Conservation (phyloP, 1,140 invertebrate genomes). For the Holotrichia oblita region DNA sequence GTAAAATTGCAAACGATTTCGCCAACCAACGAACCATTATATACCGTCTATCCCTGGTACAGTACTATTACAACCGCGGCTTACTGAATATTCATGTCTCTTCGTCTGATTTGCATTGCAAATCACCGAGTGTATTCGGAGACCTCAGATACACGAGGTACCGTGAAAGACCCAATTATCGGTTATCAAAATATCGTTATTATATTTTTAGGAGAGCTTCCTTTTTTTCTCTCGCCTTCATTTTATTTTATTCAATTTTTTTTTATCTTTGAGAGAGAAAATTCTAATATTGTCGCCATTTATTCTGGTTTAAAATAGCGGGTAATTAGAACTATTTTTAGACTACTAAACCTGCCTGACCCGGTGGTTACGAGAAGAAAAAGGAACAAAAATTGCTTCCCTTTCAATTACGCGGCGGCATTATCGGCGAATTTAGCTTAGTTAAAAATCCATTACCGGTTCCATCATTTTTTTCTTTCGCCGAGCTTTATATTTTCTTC, state of each 20-base stretch:
- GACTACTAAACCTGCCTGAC: not conserved
- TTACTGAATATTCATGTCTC: constrained; percentile 43
- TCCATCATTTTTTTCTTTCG: not conserved
- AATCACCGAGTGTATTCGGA: constrained; percentile 24
- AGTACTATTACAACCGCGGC: not conserved
- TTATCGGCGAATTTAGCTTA: not conserved
- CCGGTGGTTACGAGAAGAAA: not conserved
- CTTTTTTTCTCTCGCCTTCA: too few relatives aligned
- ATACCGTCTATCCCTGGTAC: not conserved
- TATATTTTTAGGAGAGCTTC: not conserved
- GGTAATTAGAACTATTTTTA: not conserved
- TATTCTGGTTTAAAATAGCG: not conserved
- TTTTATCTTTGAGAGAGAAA: too few relatives aligned
- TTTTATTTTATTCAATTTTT: too few relatives aligned
- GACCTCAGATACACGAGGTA: constrained; percentile 37
- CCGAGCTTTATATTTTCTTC: not conserved
- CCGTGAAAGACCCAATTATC: constrained; percentile 37
- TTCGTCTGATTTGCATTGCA: constrained; percentile 40
- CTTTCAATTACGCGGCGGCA: not conserved
- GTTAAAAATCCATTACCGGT: constrained; percentile 15
- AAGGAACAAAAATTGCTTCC: not conserved
- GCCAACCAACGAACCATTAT: not conserved
- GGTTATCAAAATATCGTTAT: constrained; percentile 44
- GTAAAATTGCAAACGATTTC: constrained; percentile 42
- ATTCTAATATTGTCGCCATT: too few relatives aligned